Evolutionary conservation across 1,140 invertebrate species (phyloP).

Genomic region (Rhyacophila brunnea): DNA sequence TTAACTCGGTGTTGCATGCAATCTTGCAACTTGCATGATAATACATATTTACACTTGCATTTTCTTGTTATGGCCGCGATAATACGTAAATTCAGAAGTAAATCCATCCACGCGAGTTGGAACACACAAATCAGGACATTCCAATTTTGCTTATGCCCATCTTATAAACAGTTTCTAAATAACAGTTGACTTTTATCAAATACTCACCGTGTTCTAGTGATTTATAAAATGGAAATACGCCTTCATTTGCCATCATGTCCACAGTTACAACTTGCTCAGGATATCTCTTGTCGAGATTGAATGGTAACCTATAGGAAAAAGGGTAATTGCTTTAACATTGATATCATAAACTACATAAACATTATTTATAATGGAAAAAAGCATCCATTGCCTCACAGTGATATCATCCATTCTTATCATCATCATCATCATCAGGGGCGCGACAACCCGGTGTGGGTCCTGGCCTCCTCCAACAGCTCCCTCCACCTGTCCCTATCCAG

Average conservation of each 20-base stretch:
- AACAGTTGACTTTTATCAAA: background rate
- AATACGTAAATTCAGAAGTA: background rate
- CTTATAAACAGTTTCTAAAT: background rate
- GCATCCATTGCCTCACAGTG: no score
- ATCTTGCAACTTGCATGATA: no score
- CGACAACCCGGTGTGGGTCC: no score
- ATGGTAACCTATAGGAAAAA: constrained; percentile 44
- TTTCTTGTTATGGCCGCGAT: no score
- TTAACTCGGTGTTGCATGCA: background rate
- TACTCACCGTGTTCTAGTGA: constrained; percentile 40
- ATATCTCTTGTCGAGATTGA: constrained; percentile 42
- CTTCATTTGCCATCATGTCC: constrained; percentile 63
- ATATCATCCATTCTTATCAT: no score
- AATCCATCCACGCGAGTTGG: background rate
- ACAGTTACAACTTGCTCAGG: constrained; percentile 48
- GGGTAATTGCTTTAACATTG: no score
- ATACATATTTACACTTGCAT: no score
- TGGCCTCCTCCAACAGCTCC: no score
- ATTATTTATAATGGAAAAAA: no score
- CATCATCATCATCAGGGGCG: no score
- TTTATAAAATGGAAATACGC: constrained; percentile 57
- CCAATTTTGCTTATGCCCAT: background rate
- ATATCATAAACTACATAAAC: no score
- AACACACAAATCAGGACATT: background rate
- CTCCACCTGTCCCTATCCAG: no score